A percentile compares a stretch with the other conserved stretches of the same genome.
Evolutionary conservation across 1,140 invertebrate species (phyloP).

Genomic region (Bombus cullumanus): DNA sequence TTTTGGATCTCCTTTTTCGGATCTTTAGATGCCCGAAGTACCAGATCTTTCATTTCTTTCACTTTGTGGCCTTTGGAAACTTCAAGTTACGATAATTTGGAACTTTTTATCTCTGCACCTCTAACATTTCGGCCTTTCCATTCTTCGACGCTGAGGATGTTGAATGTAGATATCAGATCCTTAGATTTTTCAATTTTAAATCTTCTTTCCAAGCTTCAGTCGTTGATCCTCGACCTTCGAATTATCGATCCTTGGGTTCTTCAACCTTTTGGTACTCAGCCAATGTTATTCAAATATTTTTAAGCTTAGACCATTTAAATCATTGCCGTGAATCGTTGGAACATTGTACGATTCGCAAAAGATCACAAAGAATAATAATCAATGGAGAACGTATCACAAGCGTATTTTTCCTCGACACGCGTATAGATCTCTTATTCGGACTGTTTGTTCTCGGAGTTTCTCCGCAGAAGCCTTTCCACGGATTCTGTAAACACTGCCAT

Average conservation of each 20-base stretch:
- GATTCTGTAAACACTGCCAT: conserved; percentile 10
- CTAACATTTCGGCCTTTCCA: no score
- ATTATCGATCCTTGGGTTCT: neutral
- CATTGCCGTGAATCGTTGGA: no score
- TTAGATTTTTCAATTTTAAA: no score
- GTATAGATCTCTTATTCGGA: neutral
- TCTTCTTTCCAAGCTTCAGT: no score
- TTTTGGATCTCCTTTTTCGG: neutral
- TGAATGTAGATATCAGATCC: no score
- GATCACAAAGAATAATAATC: conserved; percentile 9
- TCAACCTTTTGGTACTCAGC: neutral
- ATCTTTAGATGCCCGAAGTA: neutral
- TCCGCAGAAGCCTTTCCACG: neutral
- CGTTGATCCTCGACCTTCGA: neutral
- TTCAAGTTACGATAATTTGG: no score
- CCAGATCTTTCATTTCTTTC: no score
- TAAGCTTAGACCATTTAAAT: neutral
- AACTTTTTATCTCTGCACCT: no score
- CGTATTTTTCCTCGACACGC: neutral
- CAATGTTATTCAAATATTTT: neutral
- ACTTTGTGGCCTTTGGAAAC: no score
- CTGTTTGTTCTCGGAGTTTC: conserved; percentile 12
- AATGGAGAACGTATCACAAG: neutral
- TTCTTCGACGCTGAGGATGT: no score
- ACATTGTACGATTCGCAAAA: no score